Evolutionary conservation across 2,113 vertebrate genomes (phyloP), one percentile per base, ranked within the genome.

Genomic region (Lonchura striata): DNA sequence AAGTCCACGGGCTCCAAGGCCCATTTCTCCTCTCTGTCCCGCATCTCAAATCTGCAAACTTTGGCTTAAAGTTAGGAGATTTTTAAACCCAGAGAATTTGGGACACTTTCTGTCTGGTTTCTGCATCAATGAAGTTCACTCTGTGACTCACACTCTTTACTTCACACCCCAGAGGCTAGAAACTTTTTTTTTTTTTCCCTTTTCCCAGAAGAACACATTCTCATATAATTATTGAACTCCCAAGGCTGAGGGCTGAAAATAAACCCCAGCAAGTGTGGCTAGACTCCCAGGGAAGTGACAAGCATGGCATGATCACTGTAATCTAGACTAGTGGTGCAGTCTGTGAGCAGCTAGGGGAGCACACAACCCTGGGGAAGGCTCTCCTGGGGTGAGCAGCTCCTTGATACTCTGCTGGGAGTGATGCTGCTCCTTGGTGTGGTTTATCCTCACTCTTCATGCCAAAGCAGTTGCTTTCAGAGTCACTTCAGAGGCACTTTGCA

Each of bases 81-180:
- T 92, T 94, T 95, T 82, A 84, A 87, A 76, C 65, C 24, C 49
- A 46, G 50, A 60, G 56, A 89, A 94, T 72, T 46, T 84, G 81
- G 89, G 94, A 82, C 89, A 79, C 56, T 95, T 82, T 91, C 57
- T 91, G n/a, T 60, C 83, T 97, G 72, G n/a, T 92, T 97, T 89
- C 86, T 89, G 89, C 92, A 89, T 95, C 95, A 96, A 92, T 96
- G 95, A 88, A 84, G 81, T 92, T 94, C 91, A 79, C 77, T 91
- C 70, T 31, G 60, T 97, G 96, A 97, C 83, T 96, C 94, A 97
- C 82, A 70, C 64, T 94, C 93, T 94, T 97, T 94, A 94, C 69
- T 97, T 97, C 96, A 95, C 95, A 97, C 83, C 72, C 82, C 25
- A 65, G 80, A 96, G 90, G 88, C 80, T 96, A 88, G 90, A 90